Evolutionary conservation across 2,113 vertebrate species (phyloP).

Genomic region (Coturnix japonica): DNA sequence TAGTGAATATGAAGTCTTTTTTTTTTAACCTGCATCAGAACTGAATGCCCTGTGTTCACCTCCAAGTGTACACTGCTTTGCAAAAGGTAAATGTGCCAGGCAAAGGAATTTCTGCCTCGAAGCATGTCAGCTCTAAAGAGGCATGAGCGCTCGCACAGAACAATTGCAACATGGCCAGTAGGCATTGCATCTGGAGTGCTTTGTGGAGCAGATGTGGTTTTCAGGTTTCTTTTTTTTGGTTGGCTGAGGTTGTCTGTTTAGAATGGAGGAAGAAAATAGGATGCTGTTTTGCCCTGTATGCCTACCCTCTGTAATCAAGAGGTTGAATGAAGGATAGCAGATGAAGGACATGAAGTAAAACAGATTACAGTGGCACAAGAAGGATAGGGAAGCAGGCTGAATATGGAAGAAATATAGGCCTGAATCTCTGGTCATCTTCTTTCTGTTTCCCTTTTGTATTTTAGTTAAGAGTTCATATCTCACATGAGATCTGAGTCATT

Average conservation of each 20-base stretch:
- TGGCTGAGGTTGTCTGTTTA: not conserved
- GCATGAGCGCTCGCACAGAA: constrained; percentile 43
- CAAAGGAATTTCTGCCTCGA: constrained; percentile 49
- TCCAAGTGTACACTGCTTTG: not conserved
- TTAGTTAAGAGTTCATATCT: not conserved
- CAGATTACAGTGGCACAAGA: not conserved
- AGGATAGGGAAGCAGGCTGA: not conserved
- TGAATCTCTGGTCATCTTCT: not conserved
- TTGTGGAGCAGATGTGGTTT: constrained; percentile 57
- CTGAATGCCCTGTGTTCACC: not conserved
- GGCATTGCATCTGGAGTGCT: constrained; percentile 55
- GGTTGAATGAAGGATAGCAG: not conserved
- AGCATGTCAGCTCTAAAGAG: constrained; percentile 39
- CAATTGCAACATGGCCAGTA: constrained; percentile 50
- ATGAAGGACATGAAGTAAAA: not conserved
- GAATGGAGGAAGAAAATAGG: not conserved
- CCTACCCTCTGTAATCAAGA: not conserved
- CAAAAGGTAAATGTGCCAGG: constrained; percentile 51
- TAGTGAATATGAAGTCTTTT: not conserved
- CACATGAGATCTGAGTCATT: not conserved
- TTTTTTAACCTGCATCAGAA: not conserved
- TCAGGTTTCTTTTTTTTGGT: not conserved
- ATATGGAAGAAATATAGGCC: not conserved
- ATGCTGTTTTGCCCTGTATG: not conserved
- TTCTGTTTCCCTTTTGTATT: not conserved